Percentiles rank a stretch among this genome's conserved stretches.
Conservation (phyloP, 2,797 vertebrate species). For the Apogon talboti region DNA sequence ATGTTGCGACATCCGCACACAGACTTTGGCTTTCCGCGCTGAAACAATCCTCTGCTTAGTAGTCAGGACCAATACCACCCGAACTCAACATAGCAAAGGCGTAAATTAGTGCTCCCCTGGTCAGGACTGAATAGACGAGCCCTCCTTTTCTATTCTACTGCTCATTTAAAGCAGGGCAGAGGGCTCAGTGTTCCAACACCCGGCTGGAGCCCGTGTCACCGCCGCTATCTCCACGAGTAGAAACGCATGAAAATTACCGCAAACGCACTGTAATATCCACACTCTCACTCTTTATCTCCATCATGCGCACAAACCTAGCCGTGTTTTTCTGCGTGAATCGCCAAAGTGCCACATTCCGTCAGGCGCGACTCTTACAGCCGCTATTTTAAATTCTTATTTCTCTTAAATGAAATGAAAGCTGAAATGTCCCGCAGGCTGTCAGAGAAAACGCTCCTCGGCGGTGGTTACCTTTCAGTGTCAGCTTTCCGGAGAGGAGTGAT, state of each 20-base stretch:
- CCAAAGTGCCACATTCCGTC: slow-evolving; percentile 27
- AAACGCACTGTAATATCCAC: neutral
- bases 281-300: neutral
- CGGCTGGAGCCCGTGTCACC: slow-evolving; percentile 40
- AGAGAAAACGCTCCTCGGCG: neutral
- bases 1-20: slow-evolving; percentile 76
- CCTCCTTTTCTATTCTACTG: slow-evolving; percentile 64
- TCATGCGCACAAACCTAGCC: too few relatives aligned
- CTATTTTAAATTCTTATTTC: too few relatives aligned
- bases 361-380: neutral
- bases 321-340: neutral
- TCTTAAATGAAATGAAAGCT: neutral
- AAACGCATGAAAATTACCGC: slow-evolving; percentile 9
- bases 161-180: slow-evolving; percentile 59
- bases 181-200: slow-evolving; percentile 47
- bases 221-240: slow-evolving; percentile 39
- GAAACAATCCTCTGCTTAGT: slow-evolving; percentile 86
- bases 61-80: slow-evolving; percentile 82
- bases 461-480: slow-evolving; percentile 60
- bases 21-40: slow-evolving; percentile 71
- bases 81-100: slow-evolving; percentile 84
- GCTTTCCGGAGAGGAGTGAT: slow-evolving; percentile 24
- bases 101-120: slow-evolving; percentile 85
- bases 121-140: slow-evolving; percentile 76
- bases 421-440: slow-evolving; percentile 18